Conservation (phyloP, 2,797 vertebrate genomes). For the Siniperca undulata region DNA sequence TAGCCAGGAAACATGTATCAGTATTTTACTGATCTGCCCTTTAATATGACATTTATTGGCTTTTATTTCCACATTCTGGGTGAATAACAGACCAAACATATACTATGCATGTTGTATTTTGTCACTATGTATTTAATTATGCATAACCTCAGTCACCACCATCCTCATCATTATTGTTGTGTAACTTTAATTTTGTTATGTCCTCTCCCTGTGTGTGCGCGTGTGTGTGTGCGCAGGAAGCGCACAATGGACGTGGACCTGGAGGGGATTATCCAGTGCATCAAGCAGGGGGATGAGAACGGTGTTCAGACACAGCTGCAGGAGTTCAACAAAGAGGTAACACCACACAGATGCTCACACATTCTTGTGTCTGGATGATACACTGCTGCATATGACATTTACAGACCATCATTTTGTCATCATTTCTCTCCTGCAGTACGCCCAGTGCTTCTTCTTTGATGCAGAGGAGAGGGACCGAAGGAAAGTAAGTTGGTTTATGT, state of each 20-base stretch:
- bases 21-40: background rate
- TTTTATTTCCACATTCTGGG: background rate
- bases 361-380: background rate
- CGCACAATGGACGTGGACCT: slow-evolving; percentile 80
- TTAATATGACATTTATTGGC: background rate
- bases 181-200: slow-evolving; percentile 63
- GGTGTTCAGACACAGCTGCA: slow-evolving; percentile 78
- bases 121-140: slow-evolving; percentile 3
- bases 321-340: slow-evolving; percentile 85
- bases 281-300: slow-evolving; percentile 81
- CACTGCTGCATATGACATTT: background rate
- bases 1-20: background rate
- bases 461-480: slow-evolving; percentile 71
- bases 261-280: slow-evolving; percentile 82
- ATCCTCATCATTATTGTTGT: slow-evolving; percentile 42
- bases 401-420: background rate
- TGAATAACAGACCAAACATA: background rate
- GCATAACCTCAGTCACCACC: slow-evolving; percentile 5
- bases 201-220: background rate
- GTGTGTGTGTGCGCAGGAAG: slow-evolving; percentile 41
- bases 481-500: slow-evolving; percentile 64
- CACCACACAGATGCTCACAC: slow-evolving; percentile 7
- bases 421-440: slow-evolving; percentile 65
- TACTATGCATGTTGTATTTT: background rate
- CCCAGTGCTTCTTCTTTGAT: slow-evolving; percentile 84